Conservation (phyloP, 2,113 vertebrate genomes). For the Apodemus sylvaticus region DNA sequence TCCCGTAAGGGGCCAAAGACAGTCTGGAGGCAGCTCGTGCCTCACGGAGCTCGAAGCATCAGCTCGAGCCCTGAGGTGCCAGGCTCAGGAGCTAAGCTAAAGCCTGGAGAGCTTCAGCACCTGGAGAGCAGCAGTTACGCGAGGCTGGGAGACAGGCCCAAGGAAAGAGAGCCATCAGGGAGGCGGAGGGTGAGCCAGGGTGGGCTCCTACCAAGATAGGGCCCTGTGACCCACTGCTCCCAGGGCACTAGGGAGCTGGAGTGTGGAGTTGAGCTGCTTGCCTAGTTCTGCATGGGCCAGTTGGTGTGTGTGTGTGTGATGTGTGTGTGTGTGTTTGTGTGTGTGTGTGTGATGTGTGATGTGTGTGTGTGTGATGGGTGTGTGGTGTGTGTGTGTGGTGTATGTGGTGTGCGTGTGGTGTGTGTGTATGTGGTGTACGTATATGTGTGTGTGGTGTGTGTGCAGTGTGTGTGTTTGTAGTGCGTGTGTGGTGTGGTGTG, state of each 20-base stretch:
- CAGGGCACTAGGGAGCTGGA: accelerated
- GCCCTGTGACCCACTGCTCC: accelerated
- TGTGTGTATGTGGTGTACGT: too few relatives aligned
- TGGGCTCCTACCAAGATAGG: accelerated
- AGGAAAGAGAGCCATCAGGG: background rate
- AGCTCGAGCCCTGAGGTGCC: accelerated
- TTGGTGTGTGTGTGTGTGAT: too few relatives aligned
- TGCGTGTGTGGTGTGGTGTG: too few relatives aligned
- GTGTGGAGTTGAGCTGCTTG: background rate
- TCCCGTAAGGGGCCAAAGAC: background rate
- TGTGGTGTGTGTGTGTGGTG: too few relatives aligned
- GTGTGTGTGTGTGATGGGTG: too few relatives aligned
- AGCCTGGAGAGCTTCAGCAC: background rate
- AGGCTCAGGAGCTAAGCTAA: background rate
- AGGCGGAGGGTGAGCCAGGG: background rate
- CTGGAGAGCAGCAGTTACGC: background rate
- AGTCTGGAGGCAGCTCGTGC: background rate
- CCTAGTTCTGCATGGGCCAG: too few relatives aligned
- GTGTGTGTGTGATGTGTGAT: too few relatives aligned
- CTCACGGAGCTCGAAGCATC: background rate
- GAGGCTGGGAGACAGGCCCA: background rate
- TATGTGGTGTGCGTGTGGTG: too few relatives aligned
- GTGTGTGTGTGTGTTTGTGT: too few relatives aligned
- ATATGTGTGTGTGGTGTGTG: too few relatives aligned
- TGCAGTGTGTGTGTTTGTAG: too few relatives aligned